Evolutionary conservation across 2,888 invertebrate genomes (phyloP).

Genomic region (Agriotes lineatus): DNA sequence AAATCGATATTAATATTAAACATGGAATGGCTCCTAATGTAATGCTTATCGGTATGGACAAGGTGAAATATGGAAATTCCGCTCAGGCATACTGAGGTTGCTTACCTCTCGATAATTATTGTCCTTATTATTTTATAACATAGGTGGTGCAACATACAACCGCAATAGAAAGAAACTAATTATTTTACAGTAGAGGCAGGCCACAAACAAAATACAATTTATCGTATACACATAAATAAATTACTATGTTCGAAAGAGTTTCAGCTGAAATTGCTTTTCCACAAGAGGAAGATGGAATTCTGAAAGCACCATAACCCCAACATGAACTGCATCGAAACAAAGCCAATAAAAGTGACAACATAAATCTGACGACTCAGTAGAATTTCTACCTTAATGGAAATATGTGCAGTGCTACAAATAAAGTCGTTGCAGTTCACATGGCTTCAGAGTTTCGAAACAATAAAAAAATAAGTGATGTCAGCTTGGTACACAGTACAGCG

Average conservation of each 20-base stretch:
- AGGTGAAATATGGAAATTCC: neutral
- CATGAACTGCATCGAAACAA: constrained; percentile 4
- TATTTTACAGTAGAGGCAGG: too few relatives aligned
- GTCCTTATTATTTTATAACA: neutral
- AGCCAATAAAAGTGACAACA: too few relatives aligned
- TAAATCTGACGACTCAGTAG: too few relatives aligned
- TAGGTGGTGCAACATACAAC: neutral
- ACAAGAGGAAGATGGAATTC: neutral
- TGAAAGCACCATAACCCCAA: neutral
- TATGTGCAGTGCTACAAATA: too few relatives aligned
- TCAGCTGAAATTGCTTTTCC: too few relatives aligned
- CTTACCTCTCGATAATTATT: constrained; percentile 2
- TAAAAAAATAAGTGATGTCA: too few relatives aligned
- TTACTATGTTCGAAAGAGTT: too few relatives aligned
- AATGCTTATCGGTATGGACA: constrained; percentile 4
- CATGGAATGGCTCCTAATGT: constrained; percentile 12
- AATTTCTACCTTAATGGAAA: too few relatives aligned
- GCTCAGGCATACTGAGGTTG: neutral
- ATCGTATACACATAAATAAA: neutral
- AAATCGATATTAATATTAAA: constrained; percentile 5
- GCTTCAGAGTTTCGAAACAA: too few relatives aligned
- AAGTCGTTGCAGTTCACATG: neutral
- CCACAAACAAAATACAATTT: neutral
- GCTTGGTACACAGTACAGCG: neutral
- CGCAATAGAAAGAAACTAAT: neutral